Evolutionary conservation across 2,113 vertebrate species (phyloP).

Genomic region (Puntigrus tetrazona): DNA sequence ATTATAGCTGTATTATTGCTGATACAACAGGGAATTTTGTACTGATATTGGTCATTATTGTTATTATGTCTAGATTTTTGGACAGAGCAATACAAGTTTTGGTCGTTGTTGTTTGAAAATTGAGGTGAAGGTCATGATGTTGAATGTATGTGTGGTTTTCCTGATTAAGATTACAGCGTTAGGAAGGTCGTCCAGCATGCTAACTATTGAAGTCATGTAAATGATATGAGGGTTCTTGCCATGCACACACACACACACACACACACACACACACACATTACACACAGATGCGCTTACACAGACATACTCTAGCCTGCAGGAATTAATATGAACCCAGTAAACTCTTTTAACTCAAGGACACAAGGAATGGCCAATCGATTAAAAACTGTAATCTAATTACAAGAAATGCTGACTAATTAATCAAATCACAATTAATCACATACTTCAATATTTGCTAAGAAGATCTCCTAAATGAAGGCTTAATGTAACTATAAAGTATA

Average conservation of each 20-base stretch:
- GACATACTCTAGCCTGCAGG: background rate
- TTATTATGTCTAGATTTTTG: slow-evolving; percentile 41
- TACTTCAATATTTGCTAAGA: background rate
- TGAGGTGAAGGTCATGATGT: background rate
- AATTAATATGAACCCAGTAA: background rate
- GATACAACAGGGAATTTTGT: slow-evolving; percentile 74
- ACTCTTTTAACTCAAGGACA: background rate
- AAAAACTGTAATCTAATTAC: background rate
- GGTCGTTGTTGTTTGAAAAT: slow-evolving; percentile 40
- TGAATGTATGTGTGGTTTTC: slow-evolving; percentile 11
- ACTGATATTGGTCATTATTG: slow-evolving; percentile 63
- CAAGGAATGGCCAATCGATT: background rate
- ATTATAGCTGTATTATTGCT: slow-evolving; percentile 75
- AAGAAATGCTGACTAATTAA: slow-evolving; percentile 3
- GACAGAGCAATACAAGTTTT: slow-evolving; percentile 32
- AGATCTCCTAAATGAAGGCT: background rate
- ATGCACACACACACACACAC: background rate
- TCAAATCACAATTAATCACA: background rate
- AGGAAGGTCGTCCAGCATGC: slow-evolving; percentile 40
- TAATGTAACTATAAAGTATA: background rate
- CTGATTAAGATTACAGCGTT: slow-evolving; percentile 20
- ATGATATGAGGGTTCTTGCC: slow-evolving; percentile 18
- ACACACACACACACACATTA: background rate
- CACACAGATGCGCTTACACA: too few relatives aligned
- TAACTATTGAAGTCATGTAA: slow-evolving; percentile 39